A percentile compares a stretch with the other conserved stretches of the same genome.
These are phyloP conservation scores for Ceratina australensis DNA, from an alignment of 1,140 invertebrate genomes.

Conservation along the genomic window DNA sequence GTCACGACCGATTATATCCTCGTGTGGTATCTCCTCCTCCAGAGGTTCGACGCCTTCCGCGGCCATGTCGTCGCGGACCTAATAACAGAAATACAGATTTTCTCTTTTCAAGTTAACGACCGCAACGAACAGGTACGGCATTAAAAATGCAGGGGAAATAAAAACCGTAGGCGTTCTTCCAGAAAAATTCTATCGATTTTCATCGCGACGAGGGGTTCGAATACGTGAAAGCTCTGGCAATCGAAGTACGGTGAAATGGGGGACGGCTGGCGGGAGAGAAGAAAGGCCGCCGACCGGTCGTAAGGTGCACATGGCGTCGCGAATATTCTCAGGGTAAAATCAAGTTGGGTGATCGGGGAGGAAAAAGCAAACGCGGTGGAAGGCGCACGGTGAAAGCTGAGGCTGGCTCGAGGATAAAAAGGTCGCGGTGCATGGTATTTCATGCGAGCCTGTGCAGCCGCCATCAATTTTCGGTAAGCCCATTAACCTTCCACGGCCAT, in stretches of 20 bases:
- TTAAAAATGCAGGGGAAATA: too few species aligned
- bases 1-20: slow-evolving; percentile 76
- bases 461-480: slow-evolving; percentile 76
- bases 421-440: slow-evolving; percentile 61
- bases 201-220: slow-evolving; percentile 10
- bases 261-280: not conserved
- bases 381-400: slow-evolving; percentile 16
- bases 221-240: not conserved
- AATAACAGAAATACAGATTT: slow-evolving; percentile 22
- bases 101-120: not conserved
- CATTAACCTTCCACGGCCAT: slow-evolving; percentile 70
- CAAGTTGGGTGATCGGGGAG: slow-evolving; percentile 40
- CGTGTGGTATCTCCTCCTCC: slow-evolving; percentile 75
- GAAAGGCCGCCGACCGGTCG: not conserved
- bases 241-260: slow-evolving; percentile 6
- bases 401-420: slow-evolving; percentile 33
- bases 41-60: slow-evolving; percentile 74
- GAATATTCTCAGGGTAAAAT: slow-evolving; percentile 56
- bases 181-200: slow-evolving; percentile 53
- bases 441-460: slow-evolving; percentile 61
- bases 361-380: slow-evolving; percentile 31
- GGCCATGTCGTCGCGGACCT: slow-evolving; percentile 75
- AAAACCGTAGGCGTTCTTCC: not conserved
- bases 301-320: slow-evolving; percentile 38
- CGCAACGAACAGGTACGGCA: too few species aligned